Conservation (phyloP, 92 coral and sea anemone genomes). For the Desmophyllum pertusum region DNA sequence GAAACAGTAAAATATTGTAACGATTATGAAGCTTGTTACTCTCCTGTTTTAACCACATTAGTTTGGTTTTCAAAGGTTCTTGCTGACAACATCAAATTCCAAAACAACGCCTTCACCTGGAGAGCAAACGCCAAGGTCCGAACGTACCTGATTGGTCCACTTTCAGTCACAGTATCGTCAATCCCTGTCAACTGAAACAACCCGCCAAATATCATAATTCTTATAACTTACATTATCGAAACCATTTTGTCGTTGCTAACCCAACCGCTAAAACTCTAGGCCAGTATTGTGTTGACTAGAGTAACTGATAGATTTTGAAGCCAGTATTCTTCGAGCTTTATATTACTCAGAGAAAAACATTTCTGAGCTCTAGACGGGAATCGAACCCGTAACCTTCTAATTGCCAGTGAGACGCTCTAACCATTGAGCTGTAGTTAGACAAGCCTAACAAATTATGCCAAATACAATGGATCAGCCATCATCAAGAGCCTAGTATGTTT, state of each 20-base stretch:
- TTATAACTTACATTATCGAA: not conserved
- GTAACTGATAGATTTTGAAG: not conserved
- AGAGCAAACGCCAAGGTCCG: not conserved
- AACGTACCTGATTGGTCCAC: constrained; percentile 5
- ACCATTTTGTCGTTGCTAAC: constrained; percentile 6
- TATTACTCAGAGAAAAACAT: not conserved
- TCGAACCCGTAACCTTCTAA: not conserved
- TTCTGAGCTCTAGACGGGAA: not conserved
- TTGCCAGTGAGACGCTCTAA: not conserved
- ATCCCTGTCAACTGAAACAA: constrained; percentile 24
- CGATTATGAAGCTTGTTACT: not conserved
- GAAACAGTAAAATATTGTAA: not conserved
- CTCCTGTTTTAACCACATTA: not conserved
- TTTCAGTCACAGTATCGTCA: constrained; percentile 10
- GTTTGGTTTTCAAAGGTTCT: constrained; percentile 14
- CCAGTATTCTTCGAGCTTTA: not conserved
- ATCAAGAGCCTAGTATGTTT: not conserved
- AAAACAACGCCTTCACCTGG: constrained; percentile 23
- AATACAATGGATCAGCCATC: not conserved
- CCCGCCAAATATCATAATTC: not conserved
- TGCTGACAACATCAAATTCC: constrained; percentile 5
- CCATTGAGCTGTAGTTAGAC: not conserved
- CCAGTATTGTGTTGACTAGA: constrained; percentile 3
- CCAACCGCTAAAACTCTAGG: not conserved
- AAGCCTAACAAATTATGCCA: constrained; percentile 3